Evolutionary conservation across 2,113 vertebrate genomes (phyloP).

Genomic region (Bubo blakistoni): DNA sequence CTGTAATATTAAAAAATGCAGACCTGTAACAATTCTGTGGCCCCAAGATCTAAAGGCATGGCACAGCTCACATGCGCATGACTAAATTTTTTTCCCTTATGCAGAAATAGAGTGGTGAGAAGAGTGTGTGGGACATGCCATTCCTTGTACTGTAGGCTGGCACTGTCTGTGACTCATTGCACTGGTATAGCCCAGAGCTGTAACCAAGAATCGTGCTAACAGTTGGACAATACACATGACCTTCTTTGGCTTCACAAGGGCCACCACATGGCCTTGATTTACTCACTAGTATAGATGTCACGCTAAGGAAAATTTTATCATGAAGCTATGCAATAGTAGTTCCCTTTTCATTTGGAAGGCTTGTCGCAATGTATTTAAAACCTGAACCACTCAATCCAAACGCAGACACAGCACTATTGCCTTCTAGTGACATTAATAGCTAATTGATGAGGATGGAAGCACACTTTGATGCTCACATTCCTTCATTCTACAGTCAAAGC

Average conservation of each 20-base stretch:
- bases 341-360: neutral
- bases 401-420: neutral
- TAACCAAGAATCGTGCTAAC: neutral
- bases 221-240: too few species aligned
- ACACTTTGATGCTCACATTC: neutral
- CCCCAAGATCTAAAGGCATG: neutral
- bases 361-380: neutral
- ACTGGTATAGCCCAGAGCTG: neutral
- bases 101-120: neutral
- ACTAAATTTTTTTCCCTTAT: neutral
- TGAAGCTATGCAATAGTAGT: neutral
- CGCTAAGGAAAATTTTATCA: neutral
- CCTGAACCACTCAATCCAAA: neutral
- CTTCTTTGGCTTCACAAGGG: neutral
- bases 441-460: neutral
- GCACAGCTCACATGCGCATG: fast-evolving
- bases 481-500: neutral
- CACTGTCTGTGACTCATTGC: neutral
- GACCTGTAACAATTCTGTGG: neutral
- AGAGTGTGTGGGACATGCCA: fast-evolving
- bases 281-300: neutral
- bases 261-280: neutral
- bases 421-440: neutral
- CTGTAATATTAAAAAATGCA: neutral
- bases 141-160: neutral